Base-by-base conservation (phyloP, 1,140 invertebrate genomes). In the Ostrea denselamellosa region DNA sequence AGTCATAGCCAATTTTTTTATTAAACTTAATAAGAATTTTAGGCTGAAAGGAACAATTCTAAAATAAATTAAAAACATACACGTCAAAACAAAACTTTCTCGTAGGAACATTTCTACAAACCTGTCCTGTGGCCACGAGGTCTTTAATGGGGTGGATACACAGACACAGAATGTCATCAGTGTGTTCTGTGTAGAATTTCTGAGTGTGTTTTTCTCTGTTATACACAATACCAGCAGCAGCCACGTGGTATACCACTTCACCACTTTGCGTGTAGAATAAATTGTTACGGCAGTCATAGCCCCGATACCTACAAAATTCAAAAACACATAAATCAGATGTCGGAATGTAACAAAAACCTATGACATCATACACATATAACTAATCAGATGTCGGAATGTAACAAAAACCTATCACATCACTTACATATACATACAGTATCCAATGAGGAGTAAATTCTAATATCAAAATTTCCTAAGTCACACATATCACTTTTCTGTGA, bases 261-360 rank as follows among this genome's bases (percentile, higher is more conserved):
- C 93, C 94, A 77, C 88, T 92, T 87, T 94, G 93, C 0, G 94
- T 93, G 89, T 95, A 95, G 89, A 95, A 95, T 82, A 95, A 51
- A 86, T 95, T 95, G 88, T 95, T 95, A 4, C 94, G 92, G 86
- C 95, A 95, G 90, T 95, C 95, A 91, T 95, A 95, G 7, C 95
- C 95, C 34, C 95, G 92, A 85, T 95, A 95, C 19, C 94, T 95
- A 91, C 8, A 93, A 89, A 89, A 0, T 58, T 22, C 22, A 53
- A 56, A 56, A 53, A 53, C 2, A 58, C 22, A 71, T 28, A 58
- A 14, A 56, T 85, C 25, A 77, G 28, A 84, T 19, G 25, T 81
- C 22, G 8, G 22, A 0, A 81, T 81, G 17, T n/a, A 81, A 81
- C 17, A n/a, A 44, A 81, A 81, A 81, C 4, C 4, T 0, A 14